These are phyloP conservation scores for Erpetoichthys calabaricus DNA, from an alignment of 2,797 vertebrate genomes.

Conservation along the genomic window DNA sequence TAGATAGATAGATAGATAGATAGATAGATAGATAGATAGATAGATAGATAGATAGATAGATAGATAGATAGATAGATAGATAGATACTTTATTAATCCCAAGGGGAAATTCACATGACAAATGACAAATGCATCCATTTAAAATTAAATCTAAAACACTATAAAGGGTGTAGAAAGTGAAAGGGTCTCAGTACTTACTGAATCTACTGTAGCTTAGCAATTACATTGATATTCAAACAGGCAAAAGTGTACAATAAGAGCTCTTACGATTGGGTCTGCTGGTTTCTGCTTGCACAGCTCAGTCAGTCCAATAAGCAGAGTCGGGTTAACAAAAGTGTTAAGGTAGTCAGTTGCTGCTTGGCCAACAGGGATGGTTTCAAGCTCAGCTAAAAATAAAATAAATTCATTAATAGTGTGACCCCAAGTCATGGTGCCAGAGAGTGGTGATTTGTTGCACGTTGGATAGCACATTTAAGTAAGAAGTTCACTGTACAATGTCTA, in stretches of 20 bases:
- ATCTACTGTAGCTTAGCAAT: neutral
- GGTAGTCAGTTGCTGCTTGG: slow-evolving; percentile 63
- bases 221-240: neutral
- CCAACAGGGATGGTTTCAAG: slow-evolving; percentile 59
- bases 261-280: slow-evolving; percentile 72
- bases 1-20: too few relatives aligned
- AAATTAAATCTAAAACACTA: neutral
- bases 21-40: too few relatives aligned
- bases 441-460: neutral
- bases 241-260: slow-evolving; percentile 3
- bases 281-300: slow-evolving; percentile 78
- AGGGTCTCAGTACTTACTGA: neutral
- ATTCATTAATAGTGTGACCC: neutral
- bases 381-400: slow-evolving; percentile 44
- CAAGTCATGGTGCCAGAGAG: neutral
- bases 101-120: too few relatives aligned
- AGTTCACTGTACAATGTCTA: too few relatives aligned
- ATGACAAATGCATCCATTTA: too few relatives aligned
- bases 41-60: too few relatives aligned
- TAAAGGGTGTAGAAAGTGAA: neutral
- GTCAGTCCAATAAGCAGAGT: slow-evolving; percentile 72
- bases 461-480: too few relatives aligned
- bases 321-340: slow-evolving; percentile 63
- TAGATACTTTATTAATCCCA: too few relatives aligned
- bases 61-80: too few relatives aligned